These are phyloP conservation scores for Diploptera punctata DNA, from an alignment of 2,888 invertebrate genomes.

Conservation along the genomic window DNA sequence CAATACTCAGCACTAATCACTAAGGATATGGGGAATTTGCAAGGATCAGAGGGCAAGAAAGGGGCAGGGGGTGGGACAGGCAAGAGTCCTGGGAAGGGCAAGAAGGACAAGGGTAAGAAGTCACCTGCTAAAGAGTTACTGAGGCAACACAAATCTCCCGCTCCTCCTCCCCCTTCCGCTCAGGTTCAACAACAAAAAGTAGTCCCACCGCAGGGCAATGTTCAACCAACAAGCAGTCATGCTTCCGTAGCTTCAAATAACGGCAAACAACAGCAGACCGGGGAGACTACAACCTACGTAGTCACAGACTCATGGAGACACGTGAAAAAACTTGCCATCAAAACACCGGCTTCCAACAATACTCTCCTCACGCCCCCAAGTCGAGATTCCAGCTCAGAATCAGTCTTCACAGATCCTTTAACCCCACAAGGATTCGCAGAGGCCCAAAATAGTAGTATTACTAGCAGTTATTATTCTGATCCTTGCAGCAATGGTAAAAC, in stretches of 20 bases:
- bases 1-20: not conserved
- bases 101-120: conserved; percentile 38
- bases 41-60: conserved; percentile 51
- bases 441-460: conserved; percentile 31
- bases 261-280: conserved; percentile 21
- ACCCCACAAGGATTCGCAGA: conserved; percentile 58
- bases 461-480: conserved; percentile 41
- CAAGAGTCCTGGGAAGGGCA: conserved; percentile 42
- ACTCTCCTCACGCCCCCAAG: conserved; percentile 48
- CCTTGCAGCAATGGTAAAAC: conserved; percentile 15
- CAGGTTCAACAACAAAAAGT: conserved; percentile 22
- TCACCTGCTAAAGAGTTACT: conserved; percentile 22
- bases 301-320: conserved; percentile 56
- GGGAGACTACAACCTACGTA: conserved; percentile 44
- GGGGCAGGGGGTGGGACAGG: conserved; percentile 46
- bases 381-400: conserved; percentile 70
- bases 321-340: conserved; percentile 49
- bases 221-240: conserved; percentile 23
- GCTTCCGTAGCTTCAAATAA: conserved; percentile 27
- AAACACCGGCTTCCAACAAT: conserved; percentile 45
- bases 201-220: conserved; percentile 29
- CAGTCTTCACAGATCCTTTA: conserved; percentile 77
- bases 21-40: conserved; percentile 53
- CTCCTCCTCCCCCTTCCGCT: conserved; percentile 3
- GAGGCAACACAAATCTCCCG: conserved; percentile 17